phyloP scores from a whole-genome alignment of 1,140 invertebrate genomes.

The Plodia interpunctella region DNA sequence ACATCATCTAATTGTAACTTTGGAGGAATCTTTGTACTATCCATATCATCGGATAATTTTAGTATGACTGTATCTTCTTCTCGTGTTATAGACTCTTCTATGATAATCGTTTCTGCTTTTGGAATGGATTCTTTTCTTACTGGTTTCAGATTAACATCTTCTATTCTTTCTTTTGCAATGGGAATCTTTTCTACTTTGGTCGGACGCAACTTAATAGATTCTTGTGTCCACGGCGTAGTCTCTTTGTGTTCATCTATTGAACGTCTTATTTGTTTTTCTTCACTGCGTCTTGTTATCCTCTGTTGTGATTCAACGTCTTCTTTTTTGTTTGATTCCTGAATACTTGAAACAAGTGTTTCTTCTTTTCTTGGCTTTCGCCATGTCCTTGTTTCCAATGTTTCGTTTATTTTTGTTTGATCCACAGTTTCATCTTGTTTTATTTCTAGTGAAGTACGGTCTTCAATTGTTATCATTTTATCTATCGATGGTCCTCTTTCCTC shows the following conservation, averaged over 20 bases:
- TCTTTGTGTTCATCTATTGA: slow-evolving; percentile 29
- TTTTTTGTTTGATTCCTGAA: not conserved
- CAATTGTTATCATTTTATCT: slow-evolving; percentile 4
- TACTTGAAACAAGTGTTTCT: not conserved
- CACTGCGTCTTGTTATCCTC: slow-evolving; percentile 21
- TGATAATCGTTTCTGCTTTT: slow-evolving; percentile 37
- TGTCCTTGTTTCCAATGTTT: not conserved
- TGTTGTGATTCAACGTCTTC: not conserved
- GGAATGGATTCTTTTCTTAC: slow-evolving; percentile 36
- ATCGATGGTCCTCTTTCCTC: slow-evolving; percentile 9
- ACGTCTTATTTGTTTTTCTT: slow-evolving; percentile 19
- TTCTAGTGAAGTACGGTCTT: slow-evolving; percentile 16
- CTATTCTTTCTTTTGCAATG: slow-evolving; percentile 44
- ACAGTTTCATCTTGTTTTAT: slow-evolving; percentile 19
- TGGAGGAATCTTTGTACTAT: not conserved
- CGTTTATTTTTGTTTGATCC: slow-evolving; percentile 6
- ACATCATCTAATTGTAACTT: too few species aligned
- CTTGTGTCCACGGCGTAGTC: slow-evolving; percentile 74
- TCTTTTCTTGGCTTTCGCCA: slow-evolving; percentile 6
- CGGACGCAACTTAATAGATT: slow-evolving; percentile 78
- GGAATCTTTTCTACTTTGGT: slow-evolving; percentile 58
- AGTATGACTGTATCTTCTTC: slow-evolving; percentile 60
- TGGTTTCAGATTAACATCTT: slow-evolving; percentile 46
- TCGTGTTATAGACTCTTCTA: slow-evolving; percentile 43
- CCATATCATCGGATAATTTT: slow-evolving; percentile 31